Percentiles rank a stretch among this genome's conserved stretches.
These are phyloP conservation scores for Dicranocentrus wangi DNA, from an alignment of 2,888 invertebrate genomes.

Conservation along the genomic window DNA sequence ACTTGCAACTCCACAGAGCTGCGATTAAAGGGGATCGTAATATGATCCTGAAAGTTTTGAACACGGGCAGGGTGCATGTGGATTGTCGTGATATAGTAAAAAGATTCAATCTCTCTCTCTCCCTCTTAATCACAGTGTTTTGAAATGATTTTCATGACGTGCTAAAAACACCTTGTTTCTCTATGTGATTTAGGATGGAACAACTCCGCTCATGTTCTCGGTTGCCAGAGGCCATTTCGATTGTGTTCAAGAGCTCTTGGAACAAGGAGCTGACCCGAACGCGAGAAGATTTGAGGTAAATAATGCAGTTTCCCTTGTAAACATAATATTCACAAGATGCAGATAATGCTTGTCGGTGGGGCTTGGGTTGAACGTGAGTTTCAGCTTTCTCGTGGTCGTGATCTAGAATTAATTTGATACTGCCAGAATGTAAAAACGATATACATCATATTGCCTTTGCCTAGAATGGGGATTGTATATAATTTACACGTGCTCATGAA, in stretches of 20 bases:
- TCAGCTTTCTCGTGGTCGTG: constrained; percentile 33
- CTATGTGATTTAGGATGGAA: constrained; percentile 83
- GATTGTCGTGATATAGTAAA: constrained; percentile 94
- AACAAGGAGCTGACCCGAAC: constrained; percentile 92
- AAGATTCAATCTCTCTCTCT: neutral
- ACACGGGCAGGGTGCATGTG: constrained; percentile 94
- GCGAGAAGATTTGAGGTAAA: constrained; percentile 82
- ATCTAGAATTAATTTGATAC: constrained; percentile 39
- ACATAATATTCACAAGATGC: neutral
- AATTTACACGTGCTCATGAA: neutral
- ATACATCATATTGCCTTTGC: neutral
- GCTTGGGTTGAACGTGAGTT: neutral
- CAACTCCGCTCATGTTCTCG: constrained; percentile 92
- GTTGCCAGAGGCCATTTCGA: constrained; percentile 92
- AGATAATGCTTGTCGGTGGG: neutral
- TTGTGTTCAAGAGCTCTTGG: constrained; percentile 88
- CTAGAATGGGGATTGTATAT: too few relatives aligned
- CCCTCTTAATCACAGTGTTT: too few relatives aligned
- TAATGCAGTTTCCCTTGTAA: neutral
- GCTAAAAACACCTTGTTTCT: constrained; percentile 18
- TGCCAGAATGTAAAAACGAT: constrained; percentile 10
- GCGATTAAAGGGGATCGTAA: constrained; percentile 89
- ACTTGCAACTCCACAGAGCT: constrained; percentile 93
- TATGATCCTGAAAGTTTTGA: constrained; percentile 85
- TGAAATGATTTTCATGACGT: neutral